These are phyloP conservation scores for Glyptemys insculpta DNA, from an alignment of 2,797 vertebrate genomes.

Conservation along the genomic window DNA sequence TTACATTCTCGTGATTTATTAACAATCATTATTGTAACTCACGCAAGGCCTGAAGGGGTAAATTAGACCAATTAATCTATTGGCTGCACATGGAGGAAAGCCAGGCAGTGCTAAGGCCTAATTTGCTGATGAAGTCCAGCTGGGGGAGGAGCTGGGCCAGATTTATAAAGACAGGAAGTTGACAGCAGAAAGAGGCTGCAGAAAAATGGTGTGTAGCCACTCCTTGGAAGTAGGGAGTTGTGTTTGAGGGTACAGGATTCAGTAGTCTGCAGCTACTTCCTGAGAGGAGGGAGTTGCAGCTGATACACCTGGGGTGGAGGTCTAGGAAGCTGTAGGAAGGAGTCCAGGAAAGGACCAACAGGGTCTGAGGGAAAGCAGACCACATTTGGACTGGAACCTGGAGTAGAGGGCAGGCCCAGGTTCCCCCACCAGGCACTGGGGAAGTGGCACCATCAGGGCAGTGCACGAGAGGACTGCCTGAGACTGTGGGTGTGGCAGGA, in stretches of 20 bases:
- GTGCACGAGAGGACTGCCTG: not conserved
- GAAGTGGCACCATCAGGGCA: not conserved
- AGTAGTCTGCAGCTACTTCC: not conserved
- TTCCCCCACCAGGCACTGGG: not conserved
- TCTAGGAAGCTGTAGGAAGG: not conserved
- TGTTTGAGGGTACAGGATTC: not conserved
- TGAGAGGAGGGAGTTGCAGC: not conserved
- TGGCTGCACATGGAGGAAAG: not conserved
- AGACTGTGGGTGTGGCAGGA: not conserved
- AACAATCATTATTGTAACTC: conserved; percentile 44
- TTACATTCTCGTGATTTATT: conserved; percentile 59
- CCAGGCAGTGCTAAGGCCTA: not conserved
- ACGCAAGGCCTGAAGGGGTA: not conserved
- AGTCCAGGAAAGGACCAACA: not conserved
- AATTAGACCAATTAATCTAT: not conserved
- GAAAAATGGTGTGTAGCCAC: not conserved
- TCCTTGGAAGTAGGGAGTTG: not conserved
- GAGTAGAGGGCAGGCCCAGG: not conserved
- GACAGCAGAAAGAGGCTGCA: not conserved
- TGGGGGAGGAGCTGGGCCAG: not conserved
- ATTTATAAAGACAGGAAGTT: not conserved
- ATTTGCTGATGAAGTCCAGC: not conserved
- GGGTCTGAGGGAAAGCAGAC: not conserved
- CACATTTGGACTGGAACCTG: not conserved
- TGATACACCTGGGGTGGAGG: no score